Evolutionary conservation across 1,140 invertebrate genomes (phyloP).

Genomic region (Magallana gigas): DNA sequence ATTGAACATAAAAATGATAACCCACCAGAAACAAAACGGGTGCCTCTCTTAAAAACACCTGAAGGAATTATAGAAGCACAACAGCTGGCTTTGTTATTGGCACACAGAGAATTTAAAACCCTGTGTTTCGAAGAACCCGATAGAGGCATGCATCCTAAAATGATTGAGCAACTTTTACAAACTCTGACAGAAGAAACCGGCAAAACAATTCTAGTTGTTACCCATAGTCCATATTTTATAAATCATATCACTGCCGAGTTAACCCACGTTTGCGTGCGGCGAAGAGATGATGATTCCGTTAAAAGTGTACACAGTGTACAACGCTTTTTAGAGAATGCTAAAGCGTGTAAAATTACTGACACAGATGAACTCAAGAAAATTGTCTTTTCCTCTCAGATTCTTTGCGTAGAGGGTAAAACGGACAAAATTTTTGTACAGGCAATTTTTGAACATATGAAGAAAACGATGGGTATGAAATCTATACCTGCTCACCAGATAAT

Average conservation of each 20-base stretch:
- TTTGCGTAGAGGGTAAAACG: conserved; percentile 47
- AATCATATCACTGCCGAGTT: neutral
- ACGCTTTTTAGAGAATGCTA: neutral
- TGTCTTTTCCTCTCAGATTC: conserved; percentile 38
- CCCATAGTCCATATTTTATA: conserved; percentile 47
- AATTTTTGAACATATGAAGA: conserved; percentile 11
- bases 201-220: conserved; percentile 37
- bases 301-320: conserved; percentile 3
- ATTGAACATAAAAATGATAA: neutral
- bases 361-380: conserved; percentile 32
- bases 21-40: neutral
- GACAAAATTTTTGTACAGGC: conserved; percentile 34
- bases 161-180: conserved; percentile 45
- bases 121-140: conserved; percentile 48
- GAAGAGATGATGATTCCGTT: neutral
- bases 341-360: neutral
- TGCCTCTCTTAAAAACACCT: conserved; percentile 43
- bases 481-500: neutral
- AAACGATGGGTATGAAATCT: neutral
- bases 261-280: conserved; percentile 9
- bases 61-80: conserved; percentile 53
- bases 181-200: neutral
- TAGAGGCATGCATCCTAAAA: conserved; percentile 50
- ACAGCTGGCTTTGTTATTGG: conserved; percentile 46
- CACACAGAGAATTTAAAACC: conserved; percentile 41